Conservation (phyloP, 2,113 vertebrate species). For the Terrapene triunguis region DNA sequence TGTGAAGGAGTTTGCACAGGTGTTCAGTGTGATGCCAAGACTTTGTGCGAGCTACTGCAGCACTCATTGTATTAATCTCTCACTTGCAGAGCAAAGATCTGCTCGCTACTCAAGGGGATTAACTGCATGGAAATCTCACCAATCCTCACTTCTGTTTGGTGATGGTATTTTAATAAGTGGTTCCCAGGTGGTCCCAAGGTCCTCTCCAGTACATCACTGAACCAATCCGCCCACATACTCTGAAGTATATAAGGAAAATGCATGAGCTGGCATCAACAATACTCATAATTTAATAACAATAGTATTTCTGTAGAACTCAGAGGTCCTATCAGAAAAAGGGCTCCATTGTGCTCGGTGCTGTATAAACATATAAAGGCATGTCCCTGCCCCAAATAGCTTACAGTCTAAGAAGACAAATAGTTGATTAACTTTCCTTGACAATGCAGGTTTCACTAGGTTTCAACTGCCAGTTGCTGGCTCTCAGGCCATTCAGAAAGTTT, state of each 20-base stretch:
- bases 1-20: neutral
- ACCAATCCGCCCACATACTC: neutral
- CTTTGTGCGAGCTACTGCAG: neutral
- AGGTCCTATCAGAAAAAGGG: neutral
- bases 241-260: too few species aligned
- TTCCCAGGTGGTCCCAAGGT: neutral
- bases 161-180: neutral
- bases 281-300: neutral
- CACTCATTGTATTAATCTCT: neutral
- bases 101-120: neutral
- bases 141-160: neutral
- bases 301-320: neutral
- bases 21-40: neutral
- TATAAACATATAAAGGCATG: neutral
- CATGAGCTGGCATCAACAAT: too few species aligned
- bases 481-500: neutral
- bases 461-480: neutral
- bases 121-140: neutral
- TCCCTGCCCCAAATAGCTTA: neutral
- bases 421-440: neutral
- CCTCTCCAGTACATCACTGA: neutral
- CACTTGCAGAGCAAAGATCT: neutral
- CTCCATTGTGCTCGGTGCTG: neutral
- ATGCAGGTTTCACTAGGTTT: neutral
- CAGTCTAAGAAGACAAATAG: neutral